phyloP scores from a whole-genome alignment of 2,797 vertebrate species.

The Coreius guichenoti region DNA sequence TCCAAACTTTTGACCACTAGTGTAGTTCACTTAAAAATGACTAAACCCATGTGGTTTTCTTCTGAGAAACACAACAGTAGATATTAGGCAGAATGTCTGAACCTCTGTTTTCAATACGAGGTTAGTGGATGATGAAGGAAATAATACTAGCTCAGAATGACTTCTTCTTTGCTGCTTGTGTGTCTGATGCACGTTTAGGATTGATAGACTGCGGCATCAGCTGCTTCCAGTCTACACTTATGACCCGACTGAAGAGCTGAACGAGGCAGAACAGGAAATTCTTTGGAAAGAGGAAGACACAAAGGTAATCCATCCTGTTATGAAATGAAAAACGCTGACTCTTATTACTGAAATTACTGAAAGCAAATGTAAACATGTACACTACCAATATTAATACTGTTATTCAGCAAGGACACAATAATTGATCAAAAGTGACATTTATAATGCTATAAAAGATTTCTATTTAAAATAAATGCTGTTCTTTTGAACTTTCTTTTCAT shows the following conservation, averaged over 20 bases:
- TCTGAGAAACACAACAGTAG: neutral
- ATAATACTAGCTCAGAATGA: neutral
- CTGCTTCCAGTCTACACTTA: constrained; percentile 94
- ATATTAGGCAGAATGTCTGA: neutral
- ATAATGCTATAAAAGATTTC: neutral
- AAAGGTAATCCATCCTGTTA: constrained; percentile 76
- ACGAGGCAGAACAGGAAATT: constrained; percentile 91
- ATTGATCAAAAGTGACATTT: too few species aligned
- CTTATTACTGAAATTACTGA: neutral
- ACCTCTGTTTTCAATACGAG: neutral
- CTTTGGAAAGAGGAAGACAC: constrained; percentile 87
- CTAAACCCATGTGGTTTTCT: neutral
- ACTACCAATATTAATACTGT: neutral
- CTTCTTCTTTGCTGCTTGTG: neutral
- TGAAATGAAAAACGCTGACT: neutral
- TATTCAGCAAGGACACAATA: neutral
- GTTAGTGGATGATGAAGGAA: neutral
- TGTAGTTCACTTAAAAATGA: neutral
- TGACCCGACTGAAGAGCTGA: constrained; percentile 91
- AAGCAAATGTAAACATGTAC: neutral
- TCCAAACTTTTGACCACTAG: neutral
- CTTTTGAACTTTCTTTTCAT: too few species aligned
- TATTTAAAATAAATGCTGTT: too few species aligned
- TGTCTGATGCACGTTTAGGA: constrained; percentile 69
- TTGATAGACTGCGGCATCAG: constrained; percentile 91